These are phyloP conservation scores for Hyppa rectilinea DNA, from an alignment of 2,888 invertebrate species.

Conservation along the genomic window DNA sequence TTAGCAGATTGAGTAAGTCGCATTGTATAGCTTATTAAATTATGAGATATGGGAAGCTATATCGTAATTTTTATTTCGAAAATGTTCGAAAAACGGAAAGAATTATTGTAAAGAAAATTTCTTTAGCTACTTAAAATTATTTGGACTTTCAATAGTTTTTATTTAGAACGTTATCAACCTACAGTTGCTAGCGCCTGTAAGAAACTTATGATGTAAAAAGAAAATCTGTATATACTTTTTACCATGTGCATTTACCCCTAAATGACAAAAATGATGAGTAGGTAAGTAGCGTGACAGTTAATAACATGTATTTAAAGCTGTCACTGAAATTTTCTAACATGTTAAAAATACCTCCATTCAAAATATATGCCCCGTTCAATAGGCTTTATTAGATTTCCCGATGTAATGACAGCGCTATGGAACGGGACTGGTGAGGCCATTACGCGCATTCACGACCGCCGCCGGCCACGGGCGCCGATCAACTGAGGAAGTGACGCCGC, in stretches of 20 bases:
- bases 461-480: constrained; percentile 80
- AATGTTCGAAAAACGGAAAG: constrained; percentile 28
- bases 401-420: constrained; percentile 65
- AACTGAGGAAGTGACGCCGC: constrained; percentile 82
- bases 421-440: constrained; percentile 82
- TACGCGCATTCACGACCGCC: constrained; percentile 84
- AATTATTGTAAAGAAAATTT: neutral
- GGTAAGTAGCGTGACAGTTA: neutral
- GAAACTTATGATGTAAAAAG: neutral
- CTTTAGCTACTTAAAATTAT: neutral
- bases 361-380: constrained; percentile 45
- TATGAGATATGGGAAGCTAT: constrained; percentile 28
- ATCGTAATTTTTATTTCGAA: constrained; percentile 31
- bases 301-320: neutral
- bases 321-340: neutral
- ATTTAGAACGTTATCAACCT: neutral
- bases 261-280: neutral
- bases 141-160: neutral
- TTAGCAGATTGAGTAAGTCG: constrained; percentile 47
- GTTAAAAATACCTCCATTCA: constrained; percentile 22
- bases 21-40: constrained; percentile 55
- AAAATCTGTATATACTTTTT: neutral
- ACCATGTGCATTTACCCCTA: no score
- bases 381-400: constrained; percentile 63
- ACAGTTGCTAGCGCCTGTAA: no score